These are phyloP conservation scores for Baryphthengus martii DNA, from an alignment of 2,113 vertebrate genomes.

Conservation along the genomic window DNA sequence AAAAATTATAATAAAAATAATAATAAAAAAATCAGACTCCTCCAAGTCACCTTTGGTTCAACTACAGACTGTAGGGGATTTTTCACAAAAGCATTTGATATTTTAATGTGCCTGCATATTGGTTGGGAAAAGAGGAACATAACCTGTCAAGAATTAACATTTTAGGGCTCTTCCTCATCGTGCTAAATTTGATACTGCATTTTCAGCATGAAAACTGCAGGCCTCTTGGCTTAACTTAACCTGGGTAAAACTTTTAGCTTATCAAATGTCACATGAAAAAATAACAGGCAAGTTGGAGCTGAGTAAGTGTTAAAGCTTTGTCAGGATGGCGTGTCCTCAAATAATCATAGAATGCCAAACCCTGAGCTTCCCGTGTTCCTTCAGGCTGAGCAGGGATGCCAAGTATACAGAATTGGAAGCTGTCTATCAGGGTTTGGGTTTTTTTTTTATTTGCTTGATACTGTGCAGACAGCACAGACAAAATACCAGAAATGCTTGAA, in stretches of 20 bases:
- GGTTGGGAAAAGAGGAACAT: not conserved
- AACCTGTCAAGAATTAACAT: not conserved
- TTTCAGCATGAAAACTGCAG: not conserved
- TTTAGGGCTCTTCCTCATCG: not conserved
- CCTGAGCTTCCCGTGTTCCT: slow-evolving; percentile 27
- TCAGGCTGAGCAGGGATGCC: slow-evolving; percentile 34
- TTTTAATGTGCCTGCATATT: not conserved
- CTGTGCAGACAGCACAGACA: slow-evolving; percentile 49
- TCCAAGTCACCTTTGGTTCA: not conserved
- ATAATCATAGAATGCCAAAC: slow-evolving; percentile 19
- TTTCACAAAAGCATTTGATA: not conserved
- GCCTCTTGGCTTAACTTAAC: not conserved
- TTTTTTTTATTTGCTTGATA: slow-evolving; percentile 32
- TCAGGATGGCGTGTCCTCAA: slow-evolving; percentile 23
- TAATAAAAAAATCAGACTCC: not conserved
- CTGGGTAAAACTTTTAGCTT: not conserved
- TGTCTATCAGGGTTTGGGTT: not conserved
- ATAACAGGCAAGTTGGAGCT: not conserved
- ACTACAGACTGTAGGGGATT: not conserved
- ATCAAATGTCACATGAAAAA: not conserved
- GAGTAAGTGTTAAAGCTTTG: slow-evolving; percentile 33
- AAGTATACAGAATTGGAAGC: slow-evolving; percentile 44
- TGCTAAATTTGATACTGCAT: not conserved
- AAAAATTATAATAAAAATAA: not conserved
- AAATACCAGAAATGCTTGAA: slow-evolving; percentile 59